A percentile compares a stretch with the other conserved stretches of the same genome.
Evolutionary conservation across 2,113 vertebrate species (phyloP).

Genomic region (Collichthys lucidus): DNA sequence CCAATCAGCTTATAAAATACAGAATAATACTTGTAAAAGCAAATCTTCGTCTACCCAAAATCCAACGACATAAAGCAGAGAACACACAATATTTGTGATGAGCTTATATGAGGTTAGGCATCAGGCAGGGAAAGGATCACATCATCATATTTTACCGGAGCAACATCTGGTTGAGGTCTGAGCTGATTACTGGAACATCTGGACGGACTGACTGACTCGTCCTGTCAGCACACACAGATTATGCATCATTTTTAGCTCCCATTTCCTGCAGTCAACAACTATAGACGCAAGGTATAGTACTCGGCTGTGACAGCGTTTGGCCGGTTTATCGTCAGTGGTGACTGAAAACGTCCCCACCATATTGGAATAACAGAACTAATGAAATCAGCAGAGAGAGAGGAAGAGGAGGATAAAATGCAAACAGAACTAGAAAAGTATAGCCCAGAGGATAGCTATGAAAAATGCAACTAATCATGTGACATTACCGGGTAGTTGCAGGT

Average conservation of each 20-base stretch:
- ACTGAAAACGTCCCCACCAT: neutral
- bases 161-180: conserved; percentile 73
- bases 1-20: neutral
- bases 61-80: neutral
- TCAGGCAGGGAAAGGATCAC: conserved; percentile 47
- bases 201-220: conserved; percentile 57
- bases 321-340: neutral
- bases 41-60: neutral
- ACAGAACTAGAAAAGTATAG: conserved; percentile 1
- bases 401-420: neutral
- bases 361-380: conserved; percentile 19
- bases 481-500: neutral
- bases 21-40: neutral
- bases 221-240: conserved; percentile 55
- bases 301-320: neutral
- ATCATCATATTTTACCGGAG: conserved; percentile 56
- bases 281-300: neutral
- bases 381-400: neutral
- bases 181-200: conserved; percentile 78
- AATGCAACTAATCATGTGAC: conserved; percentile 19
- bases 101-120: conserved; percentile 57
- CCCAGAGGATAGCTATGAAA: conserved; percentile 13
- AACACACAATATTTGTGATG: conserved; percentile 31
- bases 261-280: conserved; percentile 34
- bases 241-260: conserved; percentile 31